Evolutionary conservation across 2,888 invertebrate species (phyloP).

Genomic region (Drosophila sordidapex): DNA sequence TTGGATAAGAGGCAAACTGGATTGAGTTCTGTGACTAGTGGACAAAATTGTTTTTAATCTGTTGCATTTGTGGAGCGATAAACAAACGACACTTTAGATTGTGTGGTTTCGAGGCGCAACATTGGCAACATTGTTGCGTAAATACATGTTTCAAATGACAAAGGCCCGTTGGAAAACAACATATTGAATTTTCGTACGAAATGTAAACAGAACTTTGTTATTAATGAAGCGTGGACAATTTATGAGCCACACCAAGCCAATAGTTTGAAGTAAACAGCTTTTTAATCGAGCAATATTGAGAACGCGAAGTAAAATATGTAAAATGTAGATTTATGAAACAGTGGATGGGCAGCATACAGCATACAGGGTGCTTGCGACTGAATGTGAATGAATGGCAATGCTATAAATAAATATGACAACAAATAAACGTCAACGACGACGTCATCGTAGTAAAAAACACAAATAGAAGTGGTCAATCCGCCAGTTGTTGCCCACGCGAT

Average conservation of each 20-base stretch:
- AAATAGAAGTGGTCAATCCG: conserved; percentile 51
- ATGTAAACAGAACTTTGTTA: conserved; percentile 44
- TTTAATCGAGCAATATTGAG: conserved; percentile 46
- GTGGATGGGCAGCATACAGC: conserved; percentile 25
- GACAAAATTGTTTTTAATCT: conserved; percentile 43
- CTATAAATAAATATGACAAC: conserved; percentile 74
- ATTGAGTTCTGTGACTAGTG: conserved; percentile 2
- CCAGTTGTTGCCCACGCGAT: conserved; percentile 12
- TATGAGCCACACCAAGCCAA: conserved; percentile 18
- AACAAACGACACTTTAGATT: conserved; percentile 27
- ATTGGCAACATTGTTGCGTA: conserved; percentile 50
- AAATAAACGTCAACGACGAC: conserved; percentile 29
- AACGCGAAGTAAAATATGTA: conserved; percentile 26
- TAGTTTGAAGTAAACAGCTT: conserved; percentile 42
- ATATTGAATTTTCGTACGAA: conserved; percentile 17
- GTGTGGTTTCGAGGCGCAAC: background rate
- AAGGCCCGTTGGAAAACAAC: background rate
- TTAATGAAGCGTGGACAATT: conserved; percentile 36
- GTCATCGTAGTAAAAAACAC: conserved; percentile 50
- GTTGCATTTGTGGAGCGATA: conserved; percentile 22
- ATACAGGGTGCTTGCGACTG: conserved; percentile 14
- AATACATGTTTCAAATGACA: conserved; percentile 29
- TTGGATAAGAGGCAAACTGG: conserved; percentile 33
- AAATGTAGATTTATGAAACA: conserved; percentile 54
- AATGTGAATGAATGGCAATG: conserved; percentile 29